Conservation (phyloP, 2,888 invertebrate genomes). For the Eilema caniola region DNA sequence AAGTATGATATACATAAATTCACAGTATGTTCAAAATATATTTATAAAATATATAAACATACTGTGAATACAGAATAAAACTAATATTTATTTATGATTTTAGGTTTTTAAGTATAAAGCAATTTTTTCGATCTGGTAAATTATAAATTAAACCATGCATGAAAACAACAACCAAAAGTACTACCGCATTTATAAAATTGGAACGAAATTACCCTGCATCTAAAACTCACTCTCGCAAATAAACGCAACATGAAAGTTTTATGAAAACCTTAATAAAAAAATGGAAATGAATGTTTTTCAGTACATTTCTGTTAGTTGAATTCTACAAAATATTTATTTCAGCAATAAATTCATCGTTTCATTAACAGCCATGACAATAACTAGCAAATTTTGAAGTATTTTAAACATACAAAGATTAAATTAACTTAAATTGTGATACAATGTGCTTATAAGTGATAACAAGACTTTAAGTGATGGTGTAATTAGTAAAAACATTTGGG, state of each 20-base stretch:
- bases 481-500: slow-evolving; percentile 59
- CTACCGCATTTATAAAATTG: slow-evolving; percentile 8
- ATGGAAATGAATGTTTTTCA: slow-evolving; percentile 9
- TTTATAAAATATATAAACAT: no score
- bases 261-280: slow-evolving; percentile 16
- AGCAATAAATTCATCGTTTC: slow-evolving; percentile 23
- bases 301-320: slow-evolving; percentile 16
- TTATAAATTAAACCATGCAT: neutral
- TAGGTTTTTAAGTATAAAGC: no score
- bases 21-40: neutral
- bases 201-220: slow-evolving; percentile 8
- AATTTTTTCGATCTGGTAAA: no score
- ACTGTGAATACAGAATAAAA: no score
- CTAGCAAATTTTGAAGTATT: slow-evolving; percentile 33
- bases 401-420: slow-evolving; percentile 32
- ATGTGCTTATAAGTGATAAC: slow-evolving; percentile 56
- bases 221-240: slow-evolving; percentile 18
- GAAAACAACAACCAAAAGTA: slow-evolving; percentile 6
- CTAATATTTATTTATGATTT: no score
- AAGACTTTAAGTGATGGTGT: slow-evolving; percentile 62
- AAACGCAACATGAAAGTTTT: slow-evolving; percentile 19
- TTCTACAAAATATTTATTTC: slow-evolving; percentile 10
- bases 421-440: slow-evolving; percentile 56
- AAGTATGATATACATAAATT: neutral
- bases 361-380: slow-evolving; percentile 49